phyloP scores from a whole-genome alignment of 2,888 invertebrate genomes.

The Agriopis leucophaearia region DNA sequence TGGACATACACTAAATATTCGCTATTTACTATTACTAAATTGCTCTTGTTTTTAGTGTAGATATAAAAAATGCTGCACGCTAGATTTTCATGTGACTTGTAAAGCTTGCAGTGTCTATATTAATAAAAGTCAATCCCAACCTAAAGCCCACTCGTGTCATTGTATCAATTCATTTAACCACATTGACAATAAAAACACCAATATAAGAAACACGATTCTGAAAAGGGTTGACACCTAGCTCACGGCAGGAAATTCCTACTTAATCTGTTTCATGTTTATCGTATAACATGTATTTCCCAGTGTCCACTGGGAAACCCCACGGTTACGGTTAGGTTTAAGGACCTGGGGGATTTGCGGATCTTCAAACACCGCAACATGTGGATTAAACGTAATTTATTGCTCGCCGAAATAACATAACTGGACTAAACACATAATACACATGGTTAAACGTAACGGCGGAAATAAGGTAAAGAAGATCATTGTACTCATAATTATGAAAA shows the following conservation, averaged over 20 bases:
- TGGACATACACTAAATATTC: too few relatives aligned
- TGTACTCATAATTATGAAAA: too few relatives aligned
- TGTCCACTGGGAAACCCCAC: slow-evolving; percentile 44
- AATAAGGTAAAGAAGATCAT: too few relatives aligned
- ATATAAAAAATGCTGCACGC: too few relatives aligned
- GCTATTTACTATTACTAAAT: too few relatives aligned
- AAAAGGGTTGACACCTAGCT: slow-evolving; percentile 32
- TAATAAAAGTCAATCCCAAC: too few relatives aligned
- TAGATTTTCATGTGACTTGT: too few relatives aligned
- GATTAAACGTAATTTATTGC: slow-evolving; percentile 55
- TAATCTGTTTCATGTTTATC: slow-evolving; percentile 43
- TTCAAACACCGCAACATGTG: slow-evolving; percentile 40
- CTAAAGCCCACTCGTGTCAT: not conserved
- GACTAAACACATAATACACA: not conserved
- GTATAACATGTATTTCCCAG: slow-evolving; percentile 44
- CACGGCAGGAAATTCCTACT: slow-evolving; percentile 39
- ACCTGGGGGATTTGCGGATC: slow-evolving; percentile 52
- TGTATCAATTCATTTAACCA: not conserved
- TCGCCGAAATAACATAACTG: not conserved
- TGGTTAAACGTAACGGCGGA: too few relatives aligned
- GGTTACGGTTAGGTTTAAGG: slow-evolving; percentile 47
- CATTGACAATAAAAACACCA: not conserved
- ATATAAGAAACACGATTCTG: slow-evolving; percentile 21
- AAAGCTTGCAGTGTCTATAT: too few relatives aligned
- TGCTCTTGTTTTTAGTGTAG: too few relatives aligned